phyloP scores from a whole-genome alignment of 2,797 vertebrate species.

The Alcedo atthis region DNA sequence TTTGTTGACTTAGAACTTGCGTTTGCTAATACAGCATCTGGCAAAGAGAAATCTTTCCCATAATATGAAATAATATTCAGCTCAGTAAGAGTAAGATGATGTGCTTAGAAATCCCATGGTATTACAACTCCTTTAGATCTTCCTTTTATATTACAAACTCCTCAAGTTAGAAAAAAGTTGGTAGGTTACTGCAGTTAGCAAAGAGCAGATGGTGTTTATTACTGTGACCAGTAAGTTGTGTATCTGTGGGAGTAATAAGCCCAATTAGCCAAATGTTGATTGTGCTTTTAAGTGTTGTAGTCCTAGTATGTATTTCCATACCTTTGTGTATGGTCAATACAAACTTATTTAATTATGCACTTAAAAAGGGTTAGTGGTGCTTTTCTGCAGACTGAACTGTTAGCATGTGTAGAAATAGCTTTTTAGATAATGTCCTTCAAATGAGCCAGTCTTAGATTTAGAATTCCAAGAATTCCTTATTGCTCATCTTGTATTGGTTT shows the following conservation, averaged over 20 bases:
- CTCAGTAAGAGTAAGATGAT: background rate
- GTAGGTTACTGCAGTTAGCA: constrained; percentile 30
- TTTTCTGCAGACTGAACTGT: background rate
- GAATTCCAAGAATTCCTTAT: background rate
- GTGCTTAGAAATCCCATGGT: background rate
- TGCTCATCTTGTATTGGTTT: background rate
- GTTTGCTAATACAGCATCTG: background rate
- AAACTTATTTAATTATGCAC: background rate
- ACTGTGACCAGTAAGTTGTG: constrained; percentile 11
- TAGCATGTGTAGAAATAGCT: background rate
- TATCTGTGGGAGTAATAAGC: constrained; percentile 44
- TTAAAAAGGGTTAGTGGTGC: background rate
- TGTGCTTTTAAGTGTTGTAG: constrained; percentile 36
- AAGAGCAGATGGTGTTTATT: constrained; percentile 65
- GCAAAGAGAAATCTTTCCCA: background rate
- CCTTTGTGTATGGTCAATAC: background rate
- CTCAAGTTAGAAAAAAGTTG: background rate
- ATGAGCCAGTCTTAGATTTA: background rate
- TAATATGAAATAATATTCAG: background rate
- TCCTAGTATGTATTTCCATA: constrained; percentile 32
- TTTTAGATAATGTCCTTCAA: background rate
- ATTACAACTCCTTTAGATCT: background rate
- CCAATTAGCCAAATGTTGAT: constrained; percentile 49
- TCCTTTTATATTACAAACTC: background rate
- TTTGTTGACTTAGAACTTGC: background rate